These are phyloP conservation scores for Todiramphus chloris DNA, from an alignment of 2,113 vertebrate genomes.

Conservation along the genomic window DNA sequence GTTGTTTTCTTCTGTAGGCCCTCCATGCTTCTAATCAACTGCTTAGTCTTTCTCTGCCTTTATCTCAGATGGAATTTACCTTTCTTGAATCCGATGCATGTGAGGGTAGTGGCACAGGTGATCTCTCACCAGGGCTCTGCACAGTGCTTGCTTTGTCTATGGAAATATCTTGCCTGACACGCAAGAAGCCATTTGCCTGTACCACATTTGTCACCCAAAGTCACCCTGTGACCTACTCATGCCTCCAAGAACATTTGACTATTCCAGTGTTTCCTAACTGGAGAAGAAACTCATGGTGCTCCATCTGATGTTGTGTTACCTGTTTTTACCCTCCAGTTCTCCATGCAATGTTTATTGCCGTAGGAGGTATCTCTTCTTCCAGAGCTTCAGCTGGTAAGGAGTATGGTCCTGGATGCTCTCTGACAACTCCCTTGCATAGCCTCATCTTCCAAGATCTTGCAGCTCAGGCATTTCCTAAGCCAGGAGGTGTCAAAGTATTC, in stretches of 20 bases:
- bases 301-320: background rate
- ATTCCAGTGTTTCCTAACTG: background rate
- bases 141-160: background rate
- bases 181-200: background rate
- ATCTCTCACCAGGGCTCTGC: background rate
- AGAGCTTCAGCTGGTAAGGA: background rate
- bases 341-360: background rate
- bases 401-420: background rate
- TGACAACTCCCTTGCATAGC: background rate
- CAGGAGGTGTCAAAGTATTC: background rate
- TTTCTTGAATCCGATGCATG: background rate
- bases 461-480: background rate
- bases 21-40: background rate
- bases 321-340: background rate
- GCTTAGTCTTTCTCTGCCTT: background rate
- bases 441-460: background rate
- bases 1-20: background rate
- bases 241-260: background rate
- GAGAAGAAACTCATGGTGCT: background rate
- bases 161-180: background rate
- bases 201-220: background rate
- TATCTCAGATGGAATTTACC: background rate
- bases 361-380: background rate
- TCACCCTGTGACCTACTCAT: background rate
- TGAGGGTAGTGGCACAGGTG: background rate